A percentile compares a stretch with the other conserved stretches of the same genome.
Evolutionary conservation across 1,140 invertebrate species (phyloP).

Genomic region (Himalopsyche phryganea): DNA sequence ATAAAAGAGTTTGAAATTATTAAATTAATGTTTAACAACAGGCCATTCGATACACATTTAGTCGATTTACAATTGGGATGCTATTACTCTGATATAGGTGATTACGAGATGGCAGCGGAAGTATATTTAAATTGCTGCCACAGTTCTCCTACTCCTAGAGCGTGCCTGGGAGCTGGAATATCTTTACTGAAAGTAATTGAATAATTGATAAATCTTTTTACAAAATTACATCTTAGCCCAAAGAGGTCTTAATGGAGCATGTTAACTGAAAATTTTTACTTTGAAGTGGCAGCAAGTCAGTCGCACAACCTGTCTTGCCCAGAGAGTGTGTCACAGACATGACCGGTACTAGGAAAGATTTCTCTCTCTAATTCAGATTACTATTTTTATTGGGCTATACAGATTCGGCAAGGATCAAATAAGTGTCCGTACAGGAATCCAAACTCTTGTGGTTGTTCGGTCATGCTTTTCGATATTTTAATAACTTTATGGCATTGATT

Average conservation of each 20-base stretch:
- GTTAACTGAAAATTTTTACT: not conserved
- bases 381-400: too few relatives aligned
- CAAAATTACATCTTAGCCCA: not conserved
- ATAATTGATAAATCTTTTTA: not conserved
- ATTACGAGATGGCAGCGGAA: slow-evolving; percentile 1
- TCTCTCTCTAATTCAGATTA: not conserved
- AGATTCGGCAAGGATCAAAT: too few relatives aligned
- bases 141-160: slow-evolving; percentile 3
- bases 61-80: slow-evolving; percentile 6
- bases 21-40: slow-evolving; percentile 5
- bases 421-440: too few relatives aligned
- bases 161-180: slow-evolving; percentile 13
- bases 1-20: slow-evolving; percentile 4
- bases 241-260: not conserved
- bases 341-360: not conserved
- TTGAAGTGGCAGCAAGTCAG: not conserved
- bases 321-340: not conserved
- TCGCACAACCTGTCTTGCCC: not conserved
- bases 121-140: slow-evolving; percentile 11
- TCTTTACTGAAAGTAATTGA: slow-evolving; percentile 9
- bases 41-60: slow-evolving; percentile 11
- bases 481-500: too few relatives aligned
- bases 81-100: not conserved
- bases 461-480: too few relatives aligned
- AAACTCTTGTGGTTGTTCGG: too few relatives aligned